A percentile compares a stretch with the other conserved stretches of the same genome.
phyloP scores from a whole-genome alignment of 2,797 vertebrate genomes.

The Rhodeus uyekii region DNA sequence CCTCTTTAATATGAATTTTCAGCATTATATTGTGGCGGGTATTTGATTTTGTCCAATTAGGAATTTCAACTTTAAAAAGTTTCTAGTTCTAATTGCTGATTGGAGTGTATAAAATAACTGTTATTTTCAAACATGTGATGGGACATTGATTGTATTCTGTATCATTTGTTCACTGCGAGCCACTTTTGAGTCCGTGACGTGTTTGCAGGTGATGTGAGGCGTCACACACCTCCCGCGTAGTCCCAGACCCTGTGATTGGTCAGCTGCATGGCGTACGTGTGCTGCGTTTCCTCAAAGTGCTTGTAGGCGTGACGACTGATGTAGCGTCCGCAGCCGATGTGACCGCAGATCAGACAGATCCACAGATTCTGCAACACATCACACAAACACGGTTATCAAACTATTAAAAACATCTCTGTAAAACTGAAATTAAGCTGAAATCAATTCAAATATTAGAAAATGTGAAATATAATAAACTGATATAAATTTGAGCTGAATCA shows the following conservation, averaged over 20 bases:
- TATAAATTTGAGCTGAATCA: neutral
- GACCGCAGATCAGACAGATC: conserved; percentile 97
- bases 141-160: neutral
- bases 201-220: neutral
- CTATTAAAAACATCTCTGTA: neutral
- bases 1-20: neutral
- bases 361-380: conserved; percentile 87
- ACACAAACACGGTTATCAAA: neutral
- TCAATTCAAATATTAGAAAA: neutral
- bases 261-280: conserved; percentile 98
- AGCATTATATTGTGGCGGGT: neutral
- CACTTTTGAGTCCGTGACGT: neutral
- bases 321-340: conserved; percentile 96
- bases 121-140: neutral
- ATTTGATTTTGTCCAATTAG: neutral
- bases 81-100: neutral
- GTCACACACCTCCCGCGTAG: conserved; percentile 89
- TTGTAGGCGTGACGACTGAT: conserved; percentile 96
- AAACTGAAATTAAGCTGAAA: neutral
- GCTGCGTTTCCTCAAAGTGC: conserved; percentile 98
- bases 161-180: neutral
- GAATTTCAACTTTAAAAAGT: neutral
- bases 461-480: neutral
- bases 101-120: neutral
- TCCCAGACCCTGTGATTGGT: conserved; percentile 99